Base-by-base conservation (phyloP, 2,888 invertebrate species). In the Tryphoninae sp. region DNA sequence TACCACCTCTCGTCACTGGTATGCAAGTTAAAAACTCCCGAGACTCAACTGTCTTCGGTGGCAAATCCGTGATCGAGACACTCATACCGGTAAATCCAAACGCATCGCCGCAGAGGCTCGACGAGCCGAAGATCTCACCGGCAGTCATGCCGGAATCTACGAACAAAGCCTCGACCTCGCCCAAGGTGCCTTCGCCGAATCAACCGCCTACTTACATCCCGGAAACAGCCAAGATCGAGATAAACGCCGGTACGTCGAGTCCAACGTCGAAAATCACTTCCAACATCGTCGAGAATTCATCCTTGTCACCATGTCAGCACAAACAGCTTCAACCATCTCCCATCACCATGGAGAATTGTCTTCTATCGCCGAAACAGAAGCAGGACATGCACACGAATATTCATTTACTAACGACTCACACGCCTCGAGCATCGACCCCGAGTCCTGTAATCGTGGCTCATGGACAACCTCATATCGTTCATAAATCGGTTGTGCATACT, bases 331-430 rank as follows among this genome's bases (percentile, higher is more conserved):
- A 65, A 4, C 53, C 59, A 4, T 49, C 65, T 9, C 64, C 86
- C 8, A 84, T 88, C 22, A 87, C 84, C 6, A 79, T 86, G 23
- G 89, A 88, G 0, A 87, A 73, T 64, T 87, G 84, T 78, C 62
- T 87, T 16, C 55, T 86, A 19, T 89, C 87, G 2, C 90, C 89
- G 11, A 89, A 86, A 58, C 90, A 87, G 69, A 90, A 90, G 74
- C 88, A 89, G 22, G 90, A 92, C 87, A 59, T 80, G 9, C 92
- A 92, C 78, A 92, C 88, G 8, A 94, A 93, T 83, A 93, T 94
- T 91, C 95, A 95, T 86, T 93, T 95, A 13, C 93, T 95, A 3
- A 94, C 95, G 0, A 95, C 95, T 16, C 95, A 94, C 86, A 94
- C 95, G 86, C 95, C 95, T 2, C 88, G 90, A 9, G 89, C 92